Base-by-base conservation (phyloP, 2,888 invertebrate genomes). In the Xanthia togata region DNA sequence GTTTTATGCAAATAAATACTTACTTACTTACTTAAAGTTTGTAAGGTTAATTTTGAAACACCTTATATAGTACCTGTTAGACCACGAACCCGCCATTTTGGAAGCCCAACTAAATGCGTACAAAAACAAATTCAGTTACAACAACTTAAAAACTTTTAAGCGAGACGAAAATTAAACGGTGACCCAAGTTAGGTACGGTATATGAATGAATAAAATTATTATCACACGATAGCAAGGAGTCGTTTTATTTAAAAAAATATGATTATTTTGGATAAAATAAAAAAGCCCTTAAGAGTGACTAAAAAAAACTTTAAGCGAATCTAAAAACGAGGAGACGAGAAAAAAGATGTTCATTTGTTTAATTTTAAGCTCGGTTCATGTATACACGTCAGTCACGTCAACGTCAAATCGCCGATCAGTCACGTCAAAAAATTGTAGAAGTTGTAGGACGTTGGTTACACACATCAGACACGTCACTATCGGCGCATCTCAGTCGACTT, bases 81-180 rank as follows among this genome's bases (percentile, higher is more conserved):
- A 44, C 44, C 44, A 14, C 1, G 50, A 50, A 50, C 2, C 14
- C 71, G 70, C 65, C 55, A 38, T 47, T 82, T 73, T 73, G n/a
- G 38, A 9, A 44, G 74, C 79, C 78, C 47, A 53, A 82, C 72
- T 14, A 67, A 79, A 62, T n/a, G 60, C 50, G 68, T 23, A 67
- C 64, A 57, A 64, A 82, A 82, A 82, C 82, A 79, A 82, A 79
- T 73, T 82, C 79, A 55, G 72, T 75, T 79, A 26, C 26, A 82
- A 82, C 76, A 81, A 81, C 77, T 73, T 71, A 55, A 23, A 73
- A 82, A 82, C 60, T 79, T 82, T 72, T 72, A 71, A 67, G 65
- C 65, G 72, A 75, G n/a, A 70, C 75, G 44, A n/a, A 82, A 82
- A 82, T 82, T 75, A 75, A 79, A 78, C 50, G 69, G 57, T 72